Base-by-base conservation (phyloP, 2,797 vertebrate genomes). In the Crypturellus tataupa region DNA sequence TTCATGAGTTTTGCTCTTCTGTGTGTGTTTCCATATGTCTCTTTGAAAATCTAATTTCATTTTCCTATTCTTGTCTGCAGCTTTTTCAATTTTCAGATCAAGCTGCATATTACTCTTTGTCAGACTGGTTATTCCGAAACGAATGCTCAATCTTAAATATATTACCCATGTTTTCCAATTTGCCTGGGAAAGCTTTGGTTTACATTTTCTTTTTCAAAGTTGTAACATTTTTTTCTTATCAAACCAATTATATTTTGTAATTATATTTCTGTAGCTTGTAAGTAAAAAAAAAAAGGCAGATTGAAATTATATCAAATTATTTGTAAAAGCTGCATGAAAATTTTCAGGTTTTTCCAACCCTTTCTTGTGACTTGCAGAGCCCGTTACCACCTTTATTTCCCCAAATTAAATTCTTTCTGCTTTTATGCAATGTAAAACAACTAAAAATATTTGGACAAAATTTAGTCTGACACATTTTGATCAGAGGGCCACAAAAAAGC, bases 71-170 rank as follows among this genome's bases (percentile, higher is more conserved):
- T 95, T 82, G 5, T 96, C 88, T 89, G 82, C 85, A 91, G 83
- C 44, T 91, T 96, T 97, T 97, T 87, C 89, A 90, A 58, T 95
- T 97, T 73, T 94, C 93, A 96, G 55, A 95, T 97, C 90, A 95
- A 97, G 90, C 63, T 84, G 81, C 29, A 21, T 80, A 84, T 83
- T 93, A 94, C 62, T 96, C 81, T 96, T 95, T 90, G 84, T 95
- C 94, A 95, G 80, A 39, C 65, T 55, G 27, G 35, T 68, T 95
- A 87, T 90, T 92, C 72, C 72, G 84, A 95, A 97, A 96, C 78
- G 96, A 89, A 85, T 44, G 6, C 44, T 95, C 90, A 86, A 90
- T 92, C 33, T 95, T 93, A 88, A 51, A 76, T 65, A 53, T 79
- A 68, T 80, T 87, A 70, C 12, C 44, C 42, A 21, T 77, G 23